phyloP scores from a whole-genome alignment of 1,140 invertebrate genomes.

The Rhagoletis zephyria region DNA sequence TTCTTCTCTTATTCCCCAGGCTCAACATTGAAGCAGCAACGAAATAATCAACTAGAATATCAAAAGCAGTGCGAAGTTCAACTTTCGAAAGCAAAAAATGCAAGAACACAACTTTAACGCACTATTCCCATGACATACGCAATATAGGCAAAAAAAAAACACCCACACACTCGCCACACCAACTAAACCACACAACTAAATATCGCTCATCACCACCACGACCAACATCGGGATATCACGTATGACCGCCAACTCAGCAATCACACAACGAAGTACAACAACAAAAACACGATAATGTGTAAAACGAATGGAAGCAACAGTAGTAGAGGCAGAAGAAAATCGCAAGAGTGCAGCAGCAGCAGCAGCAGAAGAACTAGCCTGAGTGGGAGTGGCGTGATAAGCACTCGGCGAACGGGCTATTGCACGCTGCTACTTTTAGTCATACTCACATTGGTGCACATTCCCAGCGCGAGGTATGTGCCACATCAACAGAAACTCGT shows the following conservation, averaged over 20 bases:
- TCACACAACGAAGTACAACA: constrained; percentile 23
- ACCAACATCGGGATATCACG: background rate
- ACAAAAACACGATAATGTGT: constrained; percentile 27
- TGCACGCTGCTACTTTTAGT: constrained; percentile 42
- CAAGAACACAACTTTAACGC: constrained; percentile 11
- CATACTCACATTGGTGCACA: constrained; percentile 35
- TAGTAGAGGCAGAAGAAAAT: constrained; percentile 1
- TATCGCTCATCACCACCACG: too few relatives aligned
- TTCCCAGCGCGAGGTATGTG: constrained; percentile 33
- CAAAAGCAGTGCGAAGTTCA: background rate
- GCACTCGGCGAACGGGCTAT: background rate
- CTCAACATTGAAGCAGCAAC: background rate
- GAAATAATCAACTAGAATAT: background rate
- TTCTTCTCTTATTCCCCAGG: background rate
- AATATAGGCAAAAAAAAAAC: background rate
- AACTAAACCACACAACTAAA: background rate
- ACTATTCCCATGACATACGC: constrained; percentile 4
- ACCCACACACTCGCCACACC: background rate
- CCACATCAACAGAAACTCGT: too few relatives aligned
- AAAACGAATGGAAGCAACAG: constrained; percentile 7
- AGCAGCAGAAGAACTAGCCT: too few relatives aligned
- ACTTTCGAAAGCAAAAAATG: constrained; percentile 1
- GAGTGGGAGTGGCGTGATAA: constrained; percentile 7
- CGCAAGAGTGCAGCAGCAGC: background rate
- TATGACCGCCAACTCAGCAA: constrained; percentile 24